Evolutionary conservation across 2,797 vertebrate species (phyloP).

Genomic region (Gymnodraco acuticeps): DNA sequence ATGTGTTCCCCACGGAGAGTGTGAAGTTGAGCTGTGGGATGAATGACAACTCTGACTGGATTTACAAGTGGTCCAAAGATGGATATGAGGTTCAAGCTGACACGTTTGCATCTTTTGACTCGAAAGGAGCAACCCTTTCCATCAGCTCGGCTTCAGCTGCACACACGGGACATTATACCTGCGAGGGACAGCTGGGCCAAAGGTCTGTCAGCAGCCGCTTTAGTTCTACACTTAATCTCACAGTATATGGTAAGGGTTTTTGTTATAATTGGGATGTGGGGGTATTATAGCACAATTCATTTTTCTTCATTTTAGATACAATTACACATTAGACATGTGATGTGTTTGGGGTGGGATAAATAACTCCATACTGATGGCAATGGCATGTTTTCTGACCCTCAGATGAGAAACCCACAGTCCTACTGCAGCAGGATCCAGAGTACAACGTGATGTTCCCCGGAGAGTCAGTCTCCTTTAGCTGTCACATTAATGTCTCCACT

Average conservation of each 20-base stretch:
- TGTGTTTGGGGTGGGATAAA: background rate
- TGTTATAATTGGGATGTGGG: background rate
- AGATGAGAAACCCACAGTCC: constrained; percentile 36
- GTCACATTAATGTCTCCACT: constrained; percentile 32
- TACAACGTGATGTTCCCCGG: constrained; percentile 45
- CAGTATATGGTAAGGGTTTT: constrained; percentile 58
- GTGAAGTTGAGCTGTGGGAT: constrained; percentile 64
- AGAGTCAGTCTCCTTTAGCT: constrained; percentile 49
- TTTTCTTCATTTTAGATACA: background rate
- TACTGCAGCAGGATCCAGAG: constrained; percentile 40
- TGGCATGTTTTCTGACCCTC: constrained; percentile 11
- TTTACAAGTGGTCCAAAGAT: constrained; percentile 60
- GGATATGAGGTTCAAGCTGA: accelerated
- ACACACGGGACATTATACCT: constrained; percentile 40
- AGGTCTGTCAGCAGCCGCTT: constrained; percentile 37
- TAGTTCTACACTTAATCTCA: background rate
- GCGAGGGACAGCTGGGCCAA: constrained; percentile 40
- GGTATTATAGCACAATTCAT: background rate
- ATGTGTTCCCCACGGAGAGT: constrained; percentile 73
- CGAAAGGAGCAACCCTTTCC: constrained; percentile 10
- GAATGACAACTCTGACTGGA: constrained; percentile 46
- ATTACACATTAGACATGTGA: background rate
- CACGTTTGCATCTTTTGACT: background rate
- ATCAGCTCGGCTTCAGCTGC: constrained; percentile 29
- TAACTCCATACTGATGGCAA: background rate